phyloP scores from a whole-genome alignment of 2,888 invertebrate species.

The Limnephilus marmoratus region DNA sequence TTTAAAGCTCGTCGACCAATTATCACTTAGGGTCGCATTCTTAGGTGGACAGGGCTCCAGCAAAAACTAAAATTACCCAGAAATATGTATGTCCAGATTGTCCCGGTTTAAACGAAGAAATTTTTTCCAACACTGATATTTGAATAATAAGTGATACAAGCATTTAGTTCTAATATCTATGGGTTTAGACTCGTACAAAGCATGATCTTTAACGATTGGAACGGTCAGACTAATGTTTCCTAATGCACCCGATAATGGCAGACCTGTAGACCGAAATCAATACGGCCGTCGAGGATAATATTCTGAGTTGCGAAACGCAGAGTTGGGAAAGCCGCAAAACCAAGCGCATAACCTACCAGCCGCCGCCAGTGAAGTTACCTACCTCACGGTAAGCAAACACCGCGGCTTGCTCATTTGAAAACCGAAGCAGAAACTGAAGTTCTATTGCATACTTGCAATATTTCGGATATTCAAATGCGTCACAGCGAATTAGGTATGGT shows the following conservation, averaged over 20 bases:
- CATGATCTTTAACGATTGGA: background rate
- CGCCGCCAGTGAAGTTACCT: background rate
- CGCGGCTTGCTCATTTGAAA: background rate
- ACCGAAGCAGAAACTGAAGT: background rate
- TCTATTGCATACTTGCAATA: background rate
- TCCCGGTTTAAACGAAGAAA: background rate
- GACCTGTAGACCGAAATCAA: background rate
- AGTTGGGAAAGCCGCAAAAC: background rate
- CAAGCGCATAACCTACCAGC: background rate
- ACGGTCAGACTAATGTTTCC: background rate
- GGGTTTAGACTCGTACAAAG: background rate
- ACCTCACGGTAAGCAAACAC: background rate
- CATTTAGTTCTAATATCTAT: background rate
- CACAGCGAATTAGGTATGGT: no score
- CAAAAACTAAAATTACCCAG: no score
- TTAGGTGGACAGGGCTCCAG: no score
- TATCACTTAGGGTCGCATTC: background rate
- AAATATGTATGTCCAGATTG: background rate
- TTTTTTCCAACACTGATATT: background rate
- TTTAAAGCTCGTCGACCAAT: background rate
- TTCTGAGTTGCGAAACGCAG: background rate
- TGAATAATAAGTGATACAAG: background rate
- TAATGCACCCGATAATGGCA: background rate
- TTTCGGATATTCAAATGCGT: background rate
- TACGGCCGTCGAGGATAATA: background rate